Evolutionary conservation across 2,797 vertebrate genomes (phyloP), one percentile per base, ranked within the genome.

Genomic region (Lacerta viridis): DNA sequence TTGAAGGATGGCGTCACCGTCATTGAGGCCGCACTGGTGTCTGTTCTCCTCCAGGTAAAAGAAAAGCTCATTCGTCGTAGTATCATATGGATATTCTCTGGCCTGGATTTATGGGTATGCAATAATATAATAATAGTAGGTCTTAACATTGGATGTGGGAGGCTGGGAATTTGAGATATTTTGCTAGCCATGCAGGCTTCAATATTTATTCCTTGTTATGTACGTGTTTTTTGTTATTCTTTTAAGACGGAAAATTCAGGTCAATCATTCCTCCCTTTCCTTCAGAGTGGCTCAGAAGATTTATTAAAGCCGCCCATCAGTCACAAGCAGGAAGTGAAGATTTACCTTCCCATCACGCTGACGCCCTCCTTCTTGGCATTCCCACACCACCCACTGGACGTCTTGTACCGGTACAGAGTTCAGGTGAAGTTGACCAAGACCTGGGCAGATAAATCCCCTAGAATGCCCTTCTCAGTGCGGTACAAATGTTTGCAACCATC

Each of bases 341-440:
- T 97, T 87, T 96, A 93, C 88, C 93, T 96, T 75, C 96, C 95
- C 59, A 95, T 97, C 83, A 90, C 78, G 61, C 87, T 96, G 83
- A 93, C 92, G 72, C 96, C 95, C 17, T 75, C 88, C 59, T 85
- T 93, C 74, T 75, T 96, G 88, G 94, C 96, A 84, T 98, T 98
- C 96, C 98, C 97, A 80, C 92, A 96, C 95, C 95, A 98, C 94
- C 96, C 95, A 80, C 64, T 90, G 84, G 93, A 89, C 88, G 86
- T 90, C 43, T 46, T 94, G 36, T 95, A 96, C 89, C 92, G 86
- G 68, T 93, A 96, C 71, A 90, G 92, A 88, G 90, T 96, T 43
- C 90, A 96, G 94, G 96, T 97, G 87, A 76, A 80, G 18, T 77
- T 20, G 79, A 33, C 77, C 64, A 2, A 68, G 29, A 2, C 8